These are phyloP conservation scores for Poeciliopsis presidionis DNA, from an alignment of 2,797 vertebrate genomes.

Conservation along the genomic window DNA sequence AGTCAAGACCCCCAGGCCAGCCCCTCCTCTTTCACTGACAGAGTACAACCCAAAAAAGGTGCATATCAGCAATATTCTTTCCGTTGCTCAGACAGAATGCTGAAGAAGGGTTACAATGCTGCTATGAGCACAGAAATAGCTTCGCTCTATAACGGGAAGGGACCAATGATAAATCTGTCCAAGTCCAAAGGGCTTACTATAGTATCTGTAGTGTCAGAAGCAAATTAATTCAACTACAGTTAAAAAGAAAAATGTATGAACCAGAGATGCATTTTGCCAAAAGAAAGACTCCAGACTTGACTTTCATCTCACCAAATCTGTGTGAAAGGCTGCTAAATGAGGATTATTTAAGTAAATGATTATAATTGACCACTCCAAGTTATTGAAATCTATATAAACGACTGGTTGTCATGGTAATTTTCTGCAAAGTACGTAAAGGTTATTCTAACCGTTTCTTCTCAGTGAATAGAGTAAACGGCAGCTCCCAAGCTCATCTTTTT, in stretches of 20 bases:
- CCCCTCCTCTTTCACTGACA: neutral
- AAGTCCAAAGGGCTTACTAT: constrained; percentile 1
- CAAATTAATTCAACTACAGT: neutral
- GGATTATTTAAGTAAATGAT: neutral
- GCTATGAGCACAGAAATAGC: constrained; percentile 3
- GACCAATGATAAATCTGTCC: constrained; percentile 2
- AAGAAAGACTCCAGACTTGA: neutral
- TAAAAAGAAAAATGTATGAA: neutral
- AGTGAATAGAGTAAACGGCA: neutral
- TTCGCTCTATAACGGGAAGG: constrained; percentile 6
- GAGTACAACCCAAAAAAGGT: neutral
- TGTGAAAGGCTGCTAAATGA: neutral
- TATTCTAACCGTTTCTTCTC: neutral
- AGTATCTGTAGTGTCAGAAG: neutral
- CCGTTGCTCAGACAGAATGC: neutral
- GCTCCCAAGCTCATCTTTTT: neutral
- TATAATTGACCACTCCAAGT: neutral
- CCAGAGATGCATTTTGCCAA: neutral
- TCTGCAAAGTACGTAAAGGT: neutral
- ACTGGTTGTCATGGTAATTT: neutral
- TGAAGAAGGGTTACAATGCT: constrained; percentile 10
- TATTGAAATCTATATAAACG: neutral
- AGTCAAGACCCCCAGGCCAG: constrained; percentile 2
- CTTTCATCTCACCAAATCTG: neutral
- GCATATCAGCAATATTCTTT: neutral